Evolutionary conservation across 1,140 invertebrate genomes (phyloP).

Genomic region (Lithobius niger): DNA sequence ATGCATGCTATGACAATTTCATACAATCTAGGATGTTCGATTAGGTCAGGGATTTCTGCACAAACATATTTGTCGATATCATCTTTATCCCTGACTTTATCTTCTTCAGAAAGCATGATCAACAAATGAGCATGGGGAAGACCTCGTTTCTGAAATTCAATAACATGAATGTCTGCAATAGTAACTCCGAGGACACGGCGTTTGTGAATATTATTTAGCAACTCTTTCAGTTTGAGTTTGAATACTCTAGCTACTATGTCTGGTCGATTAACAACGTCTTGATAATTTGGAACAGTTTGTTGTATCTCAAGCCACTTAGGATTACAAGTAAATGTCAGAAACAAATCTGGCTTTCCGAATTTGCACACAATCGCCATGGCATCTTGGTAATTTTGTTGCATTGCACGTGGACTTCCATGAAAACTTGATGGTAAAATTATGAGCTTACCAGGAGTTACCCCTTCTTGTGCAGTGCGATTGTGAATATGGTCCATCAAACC

Average conservation of each 20-base stretch:
- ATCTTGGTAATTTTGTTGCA: slow-evolving; percentile 26
- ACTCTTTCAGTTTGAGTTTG: slow-evolving; percentile 18
- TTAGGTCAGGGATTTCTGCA: slow-evolving; percentile 20
- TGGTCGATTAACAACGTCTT: slow-evolving; percentile 18
- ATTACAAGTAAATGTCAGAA: slow-evolving; percentile 24
- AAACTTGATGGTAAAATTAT: slow-evolving; percentile 24
- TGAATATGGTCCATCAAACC: slow-evolving; percentile 18
- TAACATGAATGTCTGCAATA: slow-evolving; percentile 16
- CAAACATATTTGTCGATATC: slow-evolving; percentile 19
- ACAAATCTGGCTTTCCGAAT: slow-evolving; percentile 28
- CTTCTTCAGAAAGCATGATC: slow-evolving; percentile 19
- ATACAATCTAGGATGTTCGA: slow-evolving; percentile 28
- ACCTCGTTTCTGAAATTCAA: slow-evolving; percentile 30
- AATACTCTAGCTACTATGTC: slow-evolving; percentile 24
- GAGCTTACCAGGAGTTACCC: slow-evolving; percentile 9
- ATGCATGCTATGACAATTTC: slow-evolving; percentile 28
- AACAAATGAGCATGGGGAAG: slow-evolving; percentile 29
- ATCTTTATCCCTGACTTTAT: slow-evolving; percentile 14
- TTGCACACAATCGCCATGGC: slow-evolving; percentile 28
- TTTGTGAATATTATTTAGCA: slow-evolving; percentile 20
- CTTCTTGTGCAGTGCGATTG: slow-evolving; percentile 6
- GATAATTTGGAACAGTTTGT: slow-evolving; percentile 13
- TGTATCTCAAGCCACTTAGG: slow-evolving; percentile 29
- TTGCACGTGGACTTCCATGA: slow-evolving; percentile 18
- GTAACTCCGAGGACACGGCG: slow-evolving; percentile 20